Evolutionary conservation across 2,797 vertebrate species (phyloP).

Genomic region (Centroberyx gerrardi): DNA sequence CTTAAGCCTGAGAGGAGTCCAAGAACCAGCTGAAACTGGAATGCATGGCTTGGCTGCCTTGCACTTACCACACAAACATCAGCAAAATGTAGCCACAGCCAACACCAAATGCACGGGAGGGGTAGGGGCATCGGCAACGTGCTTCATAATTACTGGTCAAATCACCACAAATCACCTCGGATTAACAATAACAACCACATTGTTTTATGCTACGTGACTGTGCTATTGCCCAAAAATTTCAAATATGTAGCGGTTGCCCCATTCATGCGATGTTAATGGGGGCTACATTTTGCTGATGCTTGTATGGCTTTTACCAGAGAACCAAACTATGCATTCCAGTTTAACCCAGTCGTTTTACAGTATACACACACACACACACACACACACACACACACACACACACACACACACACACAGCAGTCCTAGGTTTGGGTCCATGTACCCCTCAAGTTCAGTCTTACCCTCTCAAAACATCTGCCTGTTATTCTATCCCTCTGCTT

Average conservation of each 20-base stretch:
- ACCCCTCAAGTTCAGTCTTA: background rate
- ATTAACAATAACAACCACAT: background rate
- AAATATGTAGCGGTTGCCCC: too few relatives aligned
- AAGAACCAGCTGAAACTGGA: slow-evolving; percentile 21
- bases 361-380: too few relatives aligned
- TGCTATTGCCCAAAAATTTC: background rate
- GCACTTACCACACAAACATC: background rate
- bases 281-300: background rate
- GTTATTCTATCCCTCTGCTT: background rate
- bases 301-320: background rate
- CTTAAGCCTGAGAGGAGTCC: background rate
- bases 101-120: background rate
- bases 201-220: background rate
- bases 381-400: too few relatives aligned
- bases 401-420: background rate
- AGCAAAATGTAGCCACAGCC: background rate
- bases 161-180: too few relatives aligned
- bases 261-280: background rate
- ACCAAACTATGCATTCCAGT: background rate
- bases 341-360: background rate
- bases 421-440: background rate
- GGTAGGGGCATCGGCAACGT: background rate
- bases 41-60: background rate
- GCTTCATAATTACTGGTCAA: background rate
- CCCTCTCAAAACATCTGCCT: background rate